A percentile compares a stretch with the other conserved stretches of the same genome.
These are phyloP conservation scores for Spermophilus dauricus DNA, from an alignment of 2,113 vertebrate genomes.

Conservation along the genomic window DNA sequence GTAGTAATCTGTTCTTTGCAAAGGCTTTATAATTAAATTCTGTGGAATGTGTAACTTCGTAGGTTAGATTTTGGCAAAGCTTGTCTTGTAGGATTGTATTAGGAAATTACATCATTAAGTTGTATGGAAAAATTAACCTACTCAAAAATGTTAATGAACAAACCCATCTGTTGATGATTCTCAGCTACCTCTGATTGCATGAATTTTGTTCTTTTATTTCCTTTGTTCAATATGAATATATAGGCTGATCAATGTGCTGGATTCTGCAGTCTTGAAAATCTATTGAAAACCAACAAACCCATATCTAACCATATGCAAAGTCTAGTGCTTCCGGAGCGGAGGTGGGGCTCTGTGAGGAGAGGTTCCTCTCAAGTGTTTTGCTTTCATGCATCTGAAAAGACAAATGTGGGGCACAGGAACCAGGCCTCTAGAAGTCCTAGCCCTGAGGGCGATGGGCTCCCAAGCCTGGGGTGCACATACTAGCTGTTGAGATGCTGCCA, in stretches of 20 bases:
- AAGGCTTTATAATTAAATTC: neutral
- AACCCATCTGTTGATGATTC: neutral
- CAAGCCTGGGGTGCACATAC: too few relatives aligned
- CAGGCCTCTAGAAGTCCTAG: neutral
- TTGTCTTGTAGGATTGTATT: neutral
- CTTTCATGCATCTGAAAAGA: neutral
- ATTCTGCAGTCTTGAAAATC: neutral
- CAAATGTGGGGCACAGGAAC: too few relatives aligned
- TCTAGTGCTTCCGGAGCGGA: neutral
- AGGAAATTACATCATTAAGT: neutral
- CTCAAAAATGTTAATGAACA: neutral
- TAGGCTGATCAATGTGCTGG: neutral
- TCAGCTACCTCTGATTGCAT: neutral
- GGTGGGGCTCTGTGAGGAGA: neutral
- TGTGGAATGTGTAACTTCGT: neutral
- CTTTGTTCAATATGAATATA: neutral
- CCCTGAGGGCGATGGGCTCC: neutral
- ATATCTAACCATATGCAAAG: neutral
- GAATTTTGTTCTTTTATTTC: neutral
- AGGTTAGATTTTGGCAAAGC: slow-evolving; percentile 5
- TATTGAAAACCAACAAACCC: neutral
- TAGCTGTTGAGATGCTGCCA: neutral
- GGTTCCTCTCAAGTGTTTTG: neutral
- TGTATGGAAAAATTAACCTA: neutral
- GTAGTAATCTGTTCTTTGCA: neutral